phyloP scores from a whole-genome alignment of 1,140 invertebrate species.

The Heliconius nattereri region DNA sequence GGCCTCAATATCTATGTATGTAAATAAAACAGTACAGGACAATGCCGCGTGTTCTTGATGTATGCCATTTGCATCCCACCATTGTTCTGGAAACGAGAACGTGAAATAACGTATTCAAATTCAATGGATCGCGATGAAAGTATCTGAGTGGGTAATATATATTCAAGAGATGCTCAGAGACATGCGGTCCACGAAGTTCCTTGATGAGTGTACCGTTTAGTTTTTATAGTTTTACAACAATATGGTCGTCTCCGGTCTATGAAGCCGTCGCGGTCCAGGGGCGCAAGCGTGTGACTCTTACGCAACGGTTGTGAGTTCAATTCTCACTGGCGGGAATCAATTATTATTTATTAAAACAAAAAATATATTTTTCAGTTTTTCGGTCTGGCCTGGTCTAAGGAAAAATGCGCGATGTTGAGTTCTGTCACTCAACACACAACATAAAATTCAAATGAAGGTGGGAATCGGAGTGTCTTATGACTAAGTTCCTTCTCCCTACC shows the following conservation, averaged over 20 bases:
- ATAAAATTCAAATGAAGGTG: too few species aligned
- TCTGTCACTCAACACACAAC: too few species aligned
- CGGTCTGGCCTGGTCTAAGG: too few species aligned
- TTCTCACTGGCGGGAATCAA: too few species aligned
- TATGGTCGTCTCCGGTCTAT: background rate
- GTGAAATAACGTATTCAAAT: slow-evolving; percentile 51
- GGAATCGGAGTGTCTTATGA: too few species aligned
- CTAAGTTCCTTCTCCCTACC: too few species aligned
- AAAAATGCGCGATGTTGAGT: too few species aligned
- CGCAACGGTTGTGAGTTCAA: too few species aligned
- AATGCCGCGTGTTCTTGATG: background rate
- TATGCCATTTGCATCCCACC: background rate
- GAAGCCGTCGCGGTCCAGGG: too few species aligned
- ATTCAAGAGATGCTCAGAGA: slow-evolving; percentile 42
- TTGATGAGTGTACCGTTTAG: background rate
- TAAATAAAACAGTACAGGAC: background rate
- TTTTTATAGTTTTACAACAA: background rate
- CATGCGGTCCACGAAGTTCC: slow-evolving; percentile 1
- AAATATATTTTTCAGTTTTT: too few species aligned
- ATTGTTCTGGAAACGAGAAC: slow-evolving; percentile 19
- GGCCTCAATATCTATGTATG: too few species aligned
- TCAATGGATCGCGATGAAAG: slow-evolving; percentile 50
- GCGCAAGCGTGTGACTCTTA: background rate
- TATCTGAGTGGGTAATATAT: slow-evolving; percentile 52
- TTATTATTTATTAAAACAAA: too few species aligned